Evolutionary conservation across 2,797 vertebrate species (phyloP), one percentile per base, ranked within the genome.

Genomic region (Scarus forsteni): DNA sequence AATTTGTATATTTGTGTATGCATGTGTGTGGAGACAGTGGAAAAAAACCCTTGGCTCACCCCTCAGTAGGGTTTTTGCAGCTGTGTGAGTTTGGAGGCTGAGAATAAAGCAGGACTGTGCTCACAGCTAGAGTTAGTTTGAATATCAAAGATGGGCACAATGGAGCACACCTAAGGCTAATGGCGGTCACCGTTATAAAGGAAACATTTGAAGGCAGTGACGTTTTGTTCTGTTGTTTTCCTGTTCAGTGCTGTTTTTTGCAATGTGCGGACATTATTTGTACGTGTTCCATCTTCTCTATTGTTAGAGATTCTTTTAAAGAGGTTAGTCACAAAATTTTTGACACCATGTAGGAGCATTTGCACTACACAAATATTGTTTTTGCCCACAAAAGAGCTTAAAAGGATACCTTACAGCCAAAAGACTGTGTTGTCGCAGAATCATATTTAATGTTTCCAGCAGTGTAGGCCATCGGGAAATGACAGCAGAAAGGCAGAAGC

Each of bases 121-220:
- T 81, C 51, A 50, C 77, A 64, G 78, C 87, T 81, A 79, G 68
- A 51, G 75, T 81, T 84, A 64, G 76, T 90, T 91, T 87, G 81
- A 91, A 91, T 86, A 92, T 92, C 72, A 90, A 89, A 92, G 81
- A 51, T 8, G 19, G 19, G 73, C 64, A 11, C 1, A 73, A 70
- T 65, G 67, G 70, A 79, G 80, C 76, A 87, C 87, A 86, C 89
- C 87, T 85, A 76, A 89, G 89, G 85, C 79, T 85, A 81, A 79
- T 72, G 27, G 75, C 34, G 45, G 66, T 10, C 40, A 53, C 62
- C 9, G 60, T 50, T 71, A 18, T 27, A 35, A 57, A 70, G 1
- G 8, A 60, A 56, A 53, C 35, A 36, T 78, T 69, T 66, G 49
- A 83, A 73, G 73, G 50, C 46, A 18, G 40, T 51, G 56, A 64